Evolutionary conservation across 2,888 invertebrate species (phyloP), one percentile per base, ranked within the genome.

Genomic region (Noctua pronuba): DNA sequence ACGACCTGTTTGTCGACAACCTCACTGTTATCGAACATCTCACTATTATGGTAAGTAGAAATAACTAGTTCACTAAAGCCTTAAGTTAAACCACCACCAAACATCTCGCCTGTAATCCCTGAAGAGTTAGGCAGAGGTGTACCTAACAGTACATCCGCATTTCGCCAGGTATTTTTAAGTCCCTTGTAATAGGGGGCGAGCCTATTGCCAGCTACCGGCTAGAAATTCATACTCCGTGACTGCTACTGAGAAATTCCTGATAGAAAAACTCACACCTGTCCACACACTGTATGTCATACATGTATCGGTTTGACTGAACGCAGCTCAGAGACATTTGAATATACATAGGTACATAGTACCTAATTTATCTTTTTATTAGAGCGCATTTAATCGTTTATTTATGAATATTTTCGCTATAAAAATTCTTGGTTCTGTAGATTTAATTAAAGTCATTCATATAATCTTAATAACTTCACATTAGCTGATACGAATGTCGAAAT

Each of bases 21-120:
- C 97, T 99, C 82, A 99, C 99, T 0, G 99, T 99, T 41, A 95
- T 97, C 84, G 99, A 99, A 92, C 99, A 99, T 92, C 97, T 99
- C 77, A 97, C 97, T 88, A 98, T 99, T 88, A 99, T 99, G 98
- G 99, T 98, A 94, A 94, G 92, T 62, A 46, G 0, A 55, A n/a
- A 11, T 52, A 24, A 18, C 4, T 46, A 35, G 6, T n/a, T n/a
- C 31, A 18, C 11, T 16, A 28, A 16, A 28, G 58, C 16, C 28
- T 28, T 2, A 2, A 2, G 7, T 13, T 5, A n/a, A 13, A 13
- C n/a, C n/a, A 55, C 13, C 4, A 35, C 35, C 0, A 6, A 35
- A 35, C 3, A 35, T 35, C 35, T 35, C 35, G 4, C 35, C 5
- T 35, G 6, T 35, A 35, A 35, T 35, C 6, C 35, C 5, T 6